A percentile compares a stretch with the other conserved stretches of the same genome.
Evolutionary conservation across 2,797 vertebrate genomes (phyloP).

Genomic region (Pangasius djambal): DNA sequence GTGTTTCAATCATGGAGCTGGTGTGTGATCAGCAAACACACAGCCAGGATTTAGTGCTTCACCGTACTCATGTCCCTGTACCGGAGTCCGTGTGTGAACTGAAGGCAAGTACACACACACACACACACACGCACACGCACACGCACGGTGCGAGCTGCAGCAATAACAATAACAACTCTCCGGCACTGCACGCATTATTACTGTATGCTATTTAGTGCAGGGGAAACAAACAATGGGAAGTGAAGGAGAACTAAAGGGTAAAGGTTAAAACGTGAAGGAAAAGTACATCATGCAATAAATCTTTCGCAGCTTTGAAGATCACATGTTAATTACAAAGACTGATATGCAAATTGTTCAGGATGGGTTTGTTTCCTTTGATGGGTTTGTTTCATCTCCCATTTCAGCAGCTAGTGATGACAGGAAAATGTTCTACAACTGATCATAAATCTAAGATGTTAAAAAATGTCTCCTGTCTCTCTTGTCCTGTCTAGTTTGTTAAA

Average conservation of each 20-base stretch:
- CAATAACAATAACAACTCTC: neutral
- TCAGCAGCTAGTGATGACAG: neutral
- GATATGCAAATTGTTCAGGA: neutral
- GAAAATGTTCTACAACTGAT: neutral
- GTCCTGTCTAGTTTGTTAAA: neutral
- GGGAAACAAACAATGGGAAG: neutral
- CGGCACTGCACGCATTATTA: neutral
- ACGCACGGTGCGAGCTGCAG: neutral
- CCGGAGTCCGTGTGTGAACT: constrained; percentile 72
- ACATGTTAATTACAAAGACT: neutral
- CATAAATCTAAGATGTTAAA: neutral
- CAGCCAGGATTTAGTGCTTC: constrained; percentile 83
- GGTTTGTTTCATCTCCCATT: neutral
- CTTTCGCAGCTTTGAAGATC: neutral
- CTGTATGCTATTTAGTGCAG: neutral
- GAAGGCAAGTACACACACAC: constrained; percentile 71
- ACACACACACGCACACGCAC: neutral
- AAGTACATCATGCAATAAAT: too few relatives aligned
- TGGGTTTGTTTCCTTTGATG: neutral
- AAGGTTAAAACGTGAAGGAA: neutral
- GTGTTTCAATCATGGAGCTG: constrained; percentile 86
- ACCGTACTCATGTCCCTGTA: constrained; percentile 85
- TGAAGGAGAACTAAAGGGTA: neutral
- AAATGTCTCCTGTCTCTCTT: neutral
- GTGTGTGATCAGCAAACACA: constrained; percentile 84